Base-by-base conservation (phyloP, 2,113 vertebrate species). In the Mungos mungo region DNA sequence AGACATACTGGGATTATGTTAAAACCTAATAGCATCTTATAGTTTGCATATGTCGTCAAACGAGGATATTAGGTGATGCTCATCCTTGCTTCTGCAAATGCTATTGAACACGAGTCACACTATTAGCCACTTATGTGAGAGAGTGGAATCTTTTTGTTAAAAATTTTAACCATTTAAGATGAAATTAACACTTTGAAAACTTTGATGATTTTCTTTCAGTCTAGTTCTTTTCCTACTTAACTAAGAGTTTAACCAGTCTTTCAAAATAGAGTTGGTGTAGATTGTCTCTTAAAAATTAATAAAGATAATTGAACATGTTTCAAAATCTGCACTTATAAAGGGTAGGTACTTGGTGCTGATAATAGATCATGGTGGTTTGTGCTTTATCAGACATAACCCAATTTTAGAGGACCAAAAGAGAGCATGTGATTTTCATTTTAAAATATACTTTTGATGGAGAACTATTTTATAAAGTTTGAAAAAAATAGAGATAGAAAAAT, bases 221-320 rank as follows among this genome's bases (percentile, higher is more conserved):
- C 3, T 66, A 35, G 9, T 54, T 77, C 23, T 92, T 87, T 65
- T 86, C 74, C 12, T 95, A 29, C 3, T 77, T 71, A 94, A 81
- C 27, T 50, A 90, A 88, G 19, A 52, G 16, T 89, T 84, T 89
- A 90, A 35, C 31, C 18, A 88, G 54, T 81, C 9, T 94, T 96
- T 95, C 31, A 11, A 52, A 50, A 50, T 50, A 79, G 54, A 54
- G 12, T 69, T 86, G 12, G 1, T 69, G 19, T 88, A 33, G 25
- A 76, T 96, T 98, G 94, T 84, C 65, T 98, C 98, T 97, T 87
- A 50, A 97, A 82, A 93, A 97, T 80, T 97, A 80, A 91, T 96
- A 98, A 96, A 35, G 66, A 93, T 95, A 74, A 74, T 94, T 97
- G 96, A 98, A 97, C 97, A 97, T 92, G 18, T 83, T 98, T 98